Evolutionary conservation across 2,113 vertebrate species (phyloP).

Genomic region (Gulo gulo): DNA sequence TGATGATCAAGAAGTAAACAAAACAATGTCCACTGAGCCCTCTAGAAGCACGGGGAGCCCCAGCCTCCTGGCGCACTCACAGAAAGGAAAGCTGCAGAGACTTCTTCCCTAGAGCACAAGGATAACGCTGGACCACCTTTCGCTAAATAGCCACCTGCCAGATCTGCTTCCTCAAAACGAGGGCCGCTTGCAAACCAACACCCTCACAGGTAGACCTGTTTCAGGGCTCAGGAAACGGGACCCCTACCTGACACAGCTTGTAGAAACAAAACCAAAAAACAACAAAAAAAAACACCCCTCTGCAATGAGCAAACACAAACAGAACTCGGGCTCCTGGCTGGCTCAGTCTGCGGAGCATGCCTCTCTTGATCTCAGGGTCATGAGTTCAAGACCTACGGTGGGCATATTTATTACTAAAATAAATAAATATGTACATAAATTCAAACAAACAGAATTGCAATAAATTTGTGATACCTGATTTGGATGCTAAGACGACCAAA

Average conservation of each 20-base stretch:
- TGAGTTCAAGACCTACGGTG: not conserved
- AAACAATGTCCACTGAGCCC: not conserved
- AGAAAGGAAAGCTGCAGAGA: not conserved
- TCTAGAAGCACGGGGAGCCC: not conserved
- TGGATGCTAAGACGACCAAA: not conserved
- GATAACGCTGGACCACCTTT: not conserved
- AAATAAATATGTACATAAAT: not conserved
- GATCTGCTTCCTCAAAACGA: not conserved
- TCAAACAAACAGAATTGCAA: not conserved
- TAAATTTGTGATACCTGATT: not conserved
- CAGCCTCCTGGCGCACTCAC: rapidly evolving
- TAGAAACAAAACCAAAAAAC: not conserved
- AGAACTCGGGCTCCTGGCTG: not conserved
- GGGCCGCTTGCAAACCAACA: not conserved
- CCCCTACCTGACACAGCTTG: not conserved
- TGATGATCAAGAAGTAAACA: not conserved
- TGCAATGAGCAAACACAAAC: not conserved
- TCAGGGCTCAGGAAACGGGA: not conserved
- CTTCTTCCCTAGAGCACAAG: not conserved
- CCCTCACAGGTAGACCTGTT: not conserved
- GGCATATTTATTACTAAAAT: not conserved
- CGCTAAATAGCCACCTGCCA: not conserved
- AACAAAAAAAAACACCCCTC: not conserved
- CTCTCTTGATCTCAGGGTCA: not conserved
- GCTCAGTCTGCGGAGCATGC: no score